A percentile compares a stretch with the other conserved stretches of the same genome.
Evolutionary conservation across 35 echinoderm and acorn worm genomes (phyloP).

Genomic region (Eucidaris tribuloides): DNA sequence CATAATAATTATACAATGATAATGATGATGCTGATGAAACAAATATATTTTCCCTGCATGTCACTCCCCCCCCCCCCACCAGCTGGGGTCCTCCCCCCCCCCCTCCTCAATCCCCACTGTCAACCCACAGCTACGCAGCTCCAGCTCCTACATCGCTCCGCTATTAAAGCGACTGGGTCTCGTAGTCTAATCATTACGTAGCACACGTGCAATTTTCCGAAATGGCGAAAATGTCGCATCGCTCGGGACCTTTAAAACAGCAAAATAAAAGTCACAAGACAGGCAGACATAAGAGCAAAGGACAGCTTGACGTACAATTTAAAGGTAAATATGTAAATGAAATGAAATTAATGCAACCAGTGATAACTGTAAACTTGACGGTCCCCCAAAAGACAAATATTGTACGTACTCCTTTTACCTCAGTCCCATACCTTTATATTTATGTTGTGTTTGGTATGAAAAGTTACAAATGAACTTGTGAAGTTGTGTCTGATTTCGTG

Average conservation of each 20-base stretch:
- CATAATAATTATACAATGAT: too few relatives aligned
- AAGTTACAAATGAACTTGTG: not conserved
- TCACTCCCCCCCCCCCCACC: too few relatives aligned
- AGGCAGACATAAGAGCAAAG: slow-evolving; percentile 91
- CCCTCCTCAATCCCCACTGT: too few relatives aligned
- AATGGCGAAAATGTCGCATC: slow-evolving; percentile 49
- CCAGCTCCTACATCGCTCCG: too few relatives aligned
- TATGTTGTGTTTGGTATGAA: not conserved
- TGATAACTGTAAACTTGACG: not conserved
- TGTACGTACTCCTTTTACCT: not conserved
- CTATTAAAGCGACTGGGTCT: too few relatives aligned
- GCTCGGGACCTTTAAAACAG: slow-evolving; percentile 86
- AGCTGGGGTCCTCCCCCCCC: too few relatives aligned
- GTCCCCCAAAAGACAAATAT: not conserved
- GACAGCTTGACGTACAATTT: slow-evolving; percentile 58
- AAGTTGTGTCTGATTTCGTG: not conserved
- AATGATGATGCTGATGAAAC: too few relatives aligned
- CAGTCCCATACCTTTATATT: not conserved
- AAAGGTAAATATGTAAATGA: slow-evolving; percentile 63
- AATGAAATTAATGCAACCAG: not conserved
- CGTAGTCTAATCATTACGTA: too few relatives aligned
- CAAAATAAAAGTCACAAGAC: slow-evolving; percentile 94
- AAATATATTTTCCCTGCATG: too few relatives aligned
- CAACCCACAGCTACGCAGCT: too few relatives aligned
- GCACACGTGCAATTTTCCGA: too few relatives aligned